phyloP scores from a whole-genome alignment of 2,113 vertebrate species.

The Suricata suricatta region DNA sequence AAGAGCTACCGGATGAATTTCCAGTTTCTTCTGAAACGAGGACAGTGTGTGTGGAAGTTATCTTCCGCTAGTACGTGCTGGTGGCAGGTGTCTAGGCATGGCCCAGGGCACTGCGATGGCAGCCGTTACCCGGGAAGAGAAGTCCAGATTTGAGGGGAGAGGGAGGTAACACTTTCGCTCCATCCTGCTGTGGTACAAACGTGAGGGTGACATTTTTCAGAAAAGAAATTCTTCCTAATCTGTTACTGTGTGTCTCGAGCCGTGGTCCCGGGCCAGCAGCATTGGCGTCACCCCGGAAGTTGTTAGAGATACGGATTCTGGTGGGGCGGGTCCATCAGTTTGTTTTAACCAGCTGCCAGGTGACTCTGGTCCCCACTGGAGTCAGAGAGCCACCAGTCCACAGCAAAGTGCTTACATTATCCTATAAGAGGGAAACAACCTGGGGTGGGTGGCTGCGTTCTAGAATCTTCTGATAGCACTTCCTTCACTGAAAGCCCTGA shows the following conservation, averaged over 20 bases:
- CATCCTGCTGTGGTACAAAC: rapidly evolving
- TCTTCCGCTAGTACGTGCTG: background rate
- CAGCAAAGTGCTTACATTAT: background rate
- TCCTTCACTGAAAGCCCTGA: background rate
- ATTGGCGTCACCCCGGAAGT: rapidly evolving
- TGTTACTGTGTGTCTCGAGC: background rate
- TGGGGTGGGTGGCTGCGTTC: background rate
- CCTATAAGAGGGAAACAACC: background rate
- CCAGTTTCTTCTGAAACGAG: background rate
- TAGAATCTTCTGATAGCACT: background rate
- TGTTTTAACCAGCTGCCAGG: no score
- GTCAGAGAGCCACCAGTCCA: background rate
- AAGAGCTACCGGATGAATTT: background rate
- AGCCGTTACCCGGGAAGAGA: background rate
- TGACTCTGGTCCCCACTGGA: background rate
- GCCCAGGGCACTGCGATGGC: background rate
- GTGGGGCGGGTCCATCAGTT: background rate
- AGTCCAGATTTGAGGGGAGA: background rate
- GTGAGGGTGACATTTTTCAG: background rate
- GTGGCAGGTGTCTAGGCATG: background rate
- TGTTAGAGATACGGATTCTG: background rate
- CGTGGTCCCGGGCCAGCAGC: background rate
- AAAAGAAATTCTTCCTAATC: rapidly evolving
- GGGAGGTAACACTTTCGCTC: background rate
- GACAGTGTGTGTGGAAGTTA: rapidly evolving